Evolutionary conservation across 2,888 invertebrate genomes (phyloP).

Genomic region (Nebria brevicollis): DNA sequence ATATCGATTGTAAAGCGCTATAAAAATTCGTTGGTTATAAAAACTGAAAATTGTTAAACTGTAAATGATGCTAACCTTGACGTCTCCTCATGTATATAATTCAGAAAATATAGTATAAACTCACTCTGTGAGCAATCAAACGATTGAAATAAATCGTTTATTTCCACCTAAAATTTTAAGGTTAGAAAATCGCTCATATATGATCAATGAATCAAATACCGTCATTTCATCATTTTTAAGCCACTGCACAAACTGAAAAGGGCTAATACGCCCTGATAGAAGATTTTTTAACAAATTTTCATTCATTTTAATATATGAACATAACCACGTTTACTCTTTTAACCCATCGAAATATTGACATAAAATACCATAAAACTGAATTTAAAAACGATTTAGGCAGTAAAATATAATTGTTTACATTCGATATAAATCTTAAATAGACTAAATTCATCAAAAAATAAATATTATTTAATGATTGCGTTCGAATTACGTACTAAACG

Average conservation of each 20-base stretch:
- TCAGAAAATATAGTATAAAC: conserved; percentile 59
- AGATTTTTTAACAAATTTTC: conserved; percentile 28
- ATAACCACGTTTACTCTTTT: neutral
- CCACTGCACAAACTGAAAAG: conserved; percentile 27
- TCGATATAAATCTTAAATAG: no score
- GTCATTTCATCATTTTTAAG: conserved; percentile 26
- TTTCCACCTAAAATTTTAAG: conserved; percentile 20
- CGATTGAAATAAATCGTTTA: neutral
- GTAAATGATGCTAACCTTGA: conserved; percentile 53
- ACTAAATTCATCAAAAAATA: no score
- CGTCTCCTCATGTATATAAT: conserved; percentile 59
- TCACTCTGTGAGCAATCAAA: conserved; percentile 54
- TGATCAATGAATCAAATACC: conserved; percentile 21
- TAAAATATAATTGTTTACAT: no score
- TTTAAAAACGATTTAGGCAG: no score
- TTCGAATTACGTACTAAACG: neutral
- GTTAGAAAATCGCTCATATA: neutral
- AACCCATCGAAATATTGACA: neutral
- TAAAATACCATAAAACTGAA: neutral
- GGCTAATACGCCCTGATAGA: conserved; percentile 16
- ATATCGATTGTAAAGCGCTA: conserved; percentile 39
- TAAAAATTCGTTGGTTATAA: conserved; percentile 4
- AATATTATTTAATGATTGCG: no score
- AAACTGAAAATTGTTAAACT: conserved; percentile 20
- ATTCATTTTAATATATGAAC: conserved; percentile 20